Evolutionary conservation across 1,140 invertebrate species (phyloP).

Genomic region (Microplitis mediator): DNA sequence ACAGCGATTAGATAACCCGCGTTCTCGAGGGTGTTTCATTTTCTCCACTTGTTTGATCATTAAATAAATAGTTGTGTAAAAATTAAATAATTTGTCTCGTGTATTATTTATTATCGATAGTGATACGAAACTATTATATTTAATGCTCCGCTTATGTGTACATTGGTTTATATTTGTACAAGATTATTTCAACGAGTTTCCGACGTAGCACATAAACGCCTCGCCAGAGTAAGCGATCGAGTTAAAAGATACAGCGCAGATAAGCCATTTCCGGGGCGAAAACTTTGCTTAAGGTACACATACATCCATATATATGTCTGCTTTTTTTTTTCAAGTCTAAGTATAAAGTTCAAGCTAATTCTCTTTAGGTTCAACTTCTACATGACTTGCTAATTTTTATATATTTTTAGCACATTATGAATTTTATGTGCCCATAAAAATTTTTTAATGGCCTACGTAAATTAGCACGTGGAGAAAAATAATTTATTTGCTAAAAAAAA

Average conservation of each 20-base stretch:
- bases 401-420: too few relatives aligned
- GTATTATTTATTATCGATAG: background rate
- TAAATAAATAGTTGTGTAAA: background rate
- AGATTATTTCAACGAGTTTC: conserved; percentile 35
- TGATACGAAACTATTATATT: background rate
- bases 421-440: too few relatives aligned
- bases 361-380: background rate
- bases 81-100: too few relatives aligned
- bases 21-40: too few relatives aligned
- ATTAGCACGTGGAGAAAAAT: too few relatives aligned
- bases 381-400: too few relatives aligned
- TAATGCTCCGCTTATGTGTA: background rate
- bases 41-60: too few relatives aligned
- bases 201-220: conserved; percentile 23
- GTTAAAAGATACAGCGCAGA: conserved; percentile 28
- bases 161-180: conserved; percentile 24
- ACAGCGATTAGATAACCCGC: too few relatives aligned
- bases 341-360: too few relatives aligned
- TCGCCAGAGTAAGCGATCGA: too few relatives aligned
- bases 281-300: background rate
- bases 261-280: conserved; percentile 36
- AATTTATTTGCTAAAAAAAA: too few relatives aligned
- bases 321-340: background rate
- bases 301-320: background rate
- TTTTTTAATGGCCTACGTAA: too few relatives aligned